A percentile compares a stretch with the other conserved stretches of the same genome.
These are phyloP conservation scores for Crotalus tigris DNA, from an alignment of 2,113 vertebrate genomes.

Conservation along the genomic window DNA sequence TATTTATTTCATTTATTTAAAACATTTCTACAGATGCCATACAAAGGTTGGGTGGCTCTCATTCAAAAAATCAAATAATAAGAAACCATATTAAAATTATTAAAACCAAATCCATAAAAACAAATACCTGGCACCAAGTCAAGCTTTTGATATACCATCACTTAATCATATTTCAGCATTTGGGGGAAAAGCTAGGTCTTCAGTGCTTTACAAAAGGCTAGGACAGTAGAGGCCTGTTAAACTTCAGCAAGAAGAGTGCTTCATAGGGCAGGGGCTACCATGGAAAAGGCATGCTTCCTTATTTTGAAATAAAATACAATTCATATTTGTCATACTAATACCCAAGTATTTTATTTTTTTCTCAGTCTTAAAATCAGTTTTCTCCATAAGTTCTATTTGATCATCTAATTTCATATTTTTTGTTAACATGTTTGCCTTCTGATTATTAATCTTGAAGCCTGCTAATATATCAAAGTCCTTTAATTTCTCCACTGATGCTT, in stretches of 20 bases:
- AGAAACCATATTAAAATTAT: background rate
- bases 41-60: background rate
- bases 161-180: background rate
- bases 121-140: background rate
- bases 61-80: background rate
- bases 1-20: background rate
- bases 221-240: background rate
- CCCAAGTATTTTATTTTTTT: background rate
- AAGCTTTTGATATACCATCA: background rate
- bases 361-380: background rate
- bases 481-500: background rate
- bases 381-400: background rate
- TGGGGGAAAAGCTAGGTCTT: background rate
- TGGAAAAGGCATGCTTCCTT: background rate
- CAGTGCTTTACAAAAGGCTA: background rate
- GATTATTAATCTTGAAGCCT: background rate
- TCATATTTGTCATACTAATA: background rate
- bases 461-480: background rate
- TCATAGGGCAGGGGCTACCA: background rate
- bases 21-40: background rate
- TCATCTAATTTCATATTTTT: background rate
- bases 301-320: background rate
- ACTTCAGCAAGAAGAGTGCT: background rate
- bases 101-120: background rate
- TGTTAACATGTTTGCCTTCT: background rate